Evolutionary conservation across 1,140 invertebrate species (phyloP).

Genomic region (Papilio dardanus): DNA sequence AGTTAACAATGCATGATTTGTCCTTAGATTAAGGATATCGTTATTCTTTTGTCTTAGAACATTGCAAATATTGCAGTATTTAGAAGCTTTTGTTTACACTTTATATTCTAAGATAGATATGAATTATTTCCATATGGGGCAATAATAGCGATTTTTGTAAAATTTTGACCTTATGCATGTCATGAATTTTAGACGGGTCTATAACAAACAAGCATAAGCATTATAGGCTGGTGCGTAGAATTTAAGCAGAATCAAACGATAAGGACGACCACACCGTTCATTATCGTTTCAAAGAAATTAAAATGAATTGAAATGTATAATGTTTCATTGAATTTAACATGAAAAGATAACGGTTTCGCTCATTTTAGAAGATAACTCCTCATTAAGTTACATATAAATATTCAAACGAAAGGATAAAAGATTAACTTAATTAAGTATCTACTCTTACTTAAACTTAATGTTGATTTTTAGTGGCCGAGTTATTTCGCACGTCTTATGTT

Average conservation of each 20-base stretch:
- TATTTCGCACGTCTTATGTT: constrained; percentile 32
- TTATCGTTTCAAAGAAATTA: background rate
- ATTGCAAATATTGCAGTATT: too few relatives aligned
- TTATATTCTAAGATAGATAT: too few relatives aligned
- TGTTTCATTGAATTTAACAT: background rate
- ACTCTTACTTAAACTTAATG: background rate
- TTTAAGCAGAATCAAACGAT: background rate
- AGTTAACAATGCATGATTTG: background rate
- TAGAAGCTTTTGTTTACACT: too few relatives aligned
- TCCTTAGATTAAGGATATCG: background rate
- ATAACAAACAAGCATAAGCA: background rate
- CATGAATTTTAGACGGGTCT: background rate
- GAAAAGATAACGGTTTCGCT: background rate
- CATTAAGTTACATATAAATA: too few relatives aligned
- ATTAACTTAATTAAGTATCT: too few relatives aligned
- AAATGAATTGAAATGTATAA: background rate
- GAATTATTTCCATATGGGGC: too few relatives aligned
- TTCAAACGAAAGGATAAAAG: too few relatives aligned
- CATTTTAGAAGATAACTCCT: too few relatives aligned
- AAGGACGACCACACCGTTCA: background rate
- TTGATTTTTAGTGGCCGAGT: background rate
- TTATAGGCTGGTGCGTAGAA: background rate
- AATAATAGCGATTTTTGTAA: too few relatives aligned
- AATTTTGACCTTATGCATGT: too few relatives aligned
- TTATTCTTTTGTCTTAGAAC: background rate